These are phyloP conservation scores for Abrostola triplasia DNA, from an alignment of 2,888 invertebrate genomes.

Conservation along the genomic window DNA sequence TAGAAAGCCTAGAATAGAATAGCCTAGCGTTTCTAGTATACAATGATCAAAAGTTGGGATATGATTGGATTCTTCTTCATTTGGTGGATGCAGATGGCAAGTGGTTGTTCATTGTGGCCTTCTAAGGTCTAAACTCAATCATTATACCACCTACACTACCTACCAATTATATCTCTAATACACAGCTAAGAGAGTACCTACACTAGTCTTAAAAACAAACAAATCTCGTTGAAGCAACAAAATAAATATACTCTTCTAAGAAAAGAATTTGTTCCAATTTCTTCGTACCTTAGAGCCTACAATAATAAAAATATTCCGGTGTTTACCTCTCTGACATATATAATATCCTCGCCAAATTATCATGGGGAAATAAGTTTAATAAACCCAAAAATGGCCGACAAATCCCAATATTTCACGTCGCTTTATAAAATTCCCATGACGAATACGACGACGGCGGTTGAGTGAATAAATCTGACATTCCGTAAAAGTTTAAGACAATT, in stretches of 20 bases:
- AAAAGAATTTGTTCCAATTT: background rate
- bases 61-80: too few relatives aligned
- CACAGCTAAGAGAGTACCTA: too few relatives aligned
- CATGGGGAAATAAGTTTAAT: slow-evolving; percentile 24
- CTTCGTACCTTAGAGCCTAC: background rate
- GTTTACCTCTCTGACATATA: slow-evolving; percentile 1
- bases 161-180: too few relatives aligned
- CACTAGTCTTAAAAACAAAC: background rate
- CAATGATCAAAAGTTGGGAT: too few relatives aligned
- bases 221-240: background rate
- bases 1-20: too few relatives aligned
- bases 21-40: too few relatives aligned
- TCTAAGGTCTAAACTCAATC: too few relatives aligned
- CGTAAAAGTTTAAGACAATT: slow-evolving; percentile 71
- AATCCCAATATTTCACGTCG: slow-evolving; percentile 43
- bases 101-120: too few relatives aligned
- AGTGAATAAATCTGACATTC: slow-evolving; percentile 64
- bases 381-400: slow-evolving; percentile 28
- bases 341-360: background rate
- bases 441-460: slow-evolving; percentile 52
- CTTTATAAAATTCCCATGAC: slow-evolving; percentile 56
- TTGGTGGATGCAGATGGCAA: too few relatives aligned
- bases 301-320: slow-evolving; percentile 1
- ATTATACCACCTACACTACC: too few relatives aligned
- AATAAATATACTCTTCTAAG: background rate